Percentiles rank a stretch among this genome's conserved stretches.
phyloP scores from a whole-genome alignment of 2,888 invertebrate genomes.

The Hydrotaea cyrtoneurina region DNA sequence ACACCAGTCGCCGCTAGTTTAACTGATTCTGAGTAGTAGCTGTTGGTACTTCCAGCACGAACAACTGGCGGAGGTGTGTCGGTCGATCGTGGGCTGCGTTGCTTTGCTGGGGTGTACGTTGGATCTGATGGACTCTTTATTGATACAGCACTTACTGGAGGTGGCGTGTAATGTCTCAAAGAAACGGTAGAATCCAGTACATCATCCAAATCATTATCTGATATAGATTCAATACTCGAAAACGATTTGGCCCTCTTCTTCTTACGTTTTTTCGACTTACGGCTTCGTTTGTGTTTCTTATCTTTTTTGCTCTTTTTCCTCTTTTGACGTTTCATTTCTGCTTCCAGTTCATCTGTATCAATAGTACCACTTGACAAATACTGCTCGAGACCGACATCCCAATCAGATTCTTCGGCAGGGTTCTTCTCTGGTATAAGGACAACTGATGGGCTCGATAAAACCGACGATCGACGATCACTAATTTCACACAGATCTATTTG shows the following conservation, averaged over 20 bases:
- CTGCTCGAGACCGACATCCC: constrained; percentile 73
- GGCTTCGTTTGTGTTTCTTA: constrained; percentile 88
- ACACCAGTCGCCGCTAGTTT: constrained; percentile 43
- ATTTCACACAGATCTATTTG: constrained; percentile 31
- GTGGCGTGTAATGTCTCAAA: constrained; percentile 78
- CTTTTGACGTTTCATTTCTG: constrained; percentile 82
- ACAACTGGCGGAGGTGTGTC: constrained; percentile 79
- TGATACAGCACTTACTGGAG: constrained; percentile 68
- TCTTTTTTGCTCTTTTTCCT: constrained; percentile 81
- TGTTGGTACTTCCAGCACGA: constrained; percentile 76
- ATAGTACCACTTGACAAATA: constrained; percentile 75
- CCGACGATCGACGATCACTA: constrained; percentile 55
- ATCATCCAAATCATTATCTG: constrained; percentile 82
- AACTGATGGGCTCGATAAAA: constrained; percentile 54
- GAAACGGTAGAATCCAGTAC: constrained; percentile 65
- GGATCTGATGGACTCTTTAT: constrained; percentile 73
- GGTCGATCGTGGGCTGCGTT: constrained; percentile 78
- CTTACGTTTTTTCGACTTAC: constrained; percentile 87
- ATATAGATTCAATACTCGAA: constrained; percentile 86
- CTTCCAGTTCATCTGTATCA: constrained; percentile 82
- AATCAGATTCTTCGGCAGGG: constrained; percentile 73
- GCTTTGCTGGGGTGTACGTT: constrained; percentile 75
- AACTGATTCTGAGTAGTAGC: constrained; percentile 73
- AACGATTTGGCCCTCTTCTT: constrained; percentile 85
- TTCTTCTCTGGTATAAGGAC: constrained; percentile 57